Base-by-base conservation (phyloP, 2,113 vertebrate genomes). In the Microtus pennsylvanicus region DNA sequence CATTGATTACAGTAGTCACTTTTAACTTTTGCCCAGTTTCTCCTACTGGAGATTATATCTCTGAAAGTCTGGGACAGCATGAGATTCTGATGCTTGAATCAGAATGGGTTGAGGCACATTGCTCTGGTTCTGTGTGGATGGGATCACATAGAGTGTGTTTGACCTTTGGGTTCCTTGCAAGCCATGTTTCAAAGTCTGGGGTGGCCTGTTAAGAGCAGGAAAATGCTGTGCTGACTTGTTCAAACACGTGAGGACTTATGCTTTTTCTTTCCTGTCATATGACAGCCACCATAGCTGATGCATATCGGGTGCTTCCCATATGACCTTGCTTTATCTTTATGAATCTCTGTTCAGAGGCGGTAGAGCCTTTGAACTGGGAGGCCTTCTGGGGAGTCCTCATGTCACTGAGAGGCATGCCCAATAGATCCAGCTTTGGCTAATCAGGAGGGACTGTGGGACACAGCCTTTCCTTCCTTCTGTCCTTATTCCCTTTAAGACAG, bases 151-250 rank as follows among this genome's bases (percentile, higher is more conserved):
- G 3, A 95, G 72, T 83, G 80, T 63, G 21, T 50, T 16, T 93
- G 70, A 81, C 72, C n/a, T 75, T 61, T 45, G 76, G 50, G 28
- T 86, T 45, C 83, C 55, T 80, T 93, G 50, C 50, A 76, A 94
- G 33, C 12, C 55, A 5, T 58, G 42, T 47, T 0, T 69, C 50
- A 58, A 58, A n/a, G 42, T 78, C 69, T 72, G 52, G 61, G 97
- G 67, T 38, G 47, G 13, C 82, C 13, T n/a, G 86, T 92, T 52
- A 28, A 67, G 65, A 67, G 13, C 13, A 38, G 81, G 70, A 12
- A 88, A 92, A 93, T 87, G 67, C 55, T 87, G 38, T 72, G 22
- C 86, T 88, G 63, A 90, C 13, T 75, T 92, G 75, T 70, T 61
- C 45, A 86, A 75, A 12, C 13, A 38, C 38, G 63, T 75, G 47